Conservation (phyloP, 2,888 invertebrate genomes). For the Crioceris asparagi region DNA sequence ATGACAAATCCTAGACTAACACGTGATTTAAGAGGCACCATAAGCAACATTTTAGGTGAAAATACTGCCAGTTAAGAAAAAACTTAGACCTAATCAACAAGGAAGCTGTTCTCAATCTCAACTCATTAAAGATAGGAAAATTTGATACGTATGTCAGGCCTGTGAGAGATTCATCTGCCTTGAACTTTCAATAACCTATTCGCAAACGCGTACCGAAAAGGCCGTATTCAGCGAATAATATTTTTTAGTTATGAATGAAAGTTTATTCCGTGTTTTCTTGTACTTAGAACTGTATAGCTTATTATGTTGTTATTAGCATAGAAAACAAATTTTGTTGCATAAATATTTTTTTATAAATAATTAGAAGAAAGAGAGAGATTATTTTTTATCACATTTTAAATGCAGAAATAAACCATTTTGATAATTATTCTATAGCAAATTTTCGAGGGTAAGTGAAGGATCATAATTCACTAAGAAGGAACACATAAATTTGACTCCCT, state of each 20-base stretch:
- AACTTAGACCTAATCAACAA: slow-evolving; percentile 7
- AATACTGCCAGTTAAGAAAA: slow-evolving; percentile 2
- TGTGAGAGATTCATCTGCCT: slow-evolving; percentile 3
- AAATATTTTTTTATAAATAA: too few relatives aligned
- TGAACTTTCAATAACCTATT: neutral
- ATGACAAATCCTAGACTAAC: too few relatives aligned
- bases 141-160: slow-evolving; percentile 11
- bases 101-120: slow-evolving; percentile 7
- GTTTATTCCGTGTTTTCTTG: neutral
- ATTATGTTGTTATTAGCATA: neutral
- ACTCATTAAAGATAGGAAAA: slow-evolving; percentile 4
- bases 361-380: too few relatives aligned
- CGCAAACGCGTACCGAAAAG: neutral
- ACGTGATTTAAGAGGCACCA: too few relatives aligned
- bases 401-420: neutral
- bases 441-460: too few relatives aligned
- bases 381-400: neutral
- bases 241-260: too few relatives aligned
- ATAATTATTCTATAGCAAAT: too few relatives aligned
- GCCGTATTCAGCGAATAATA: too few relatives aligned
- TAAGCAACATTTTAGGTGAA: too few relatives aligned
- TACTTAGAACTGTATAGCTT: neutral
- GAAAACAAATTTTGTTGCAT: too few relatives aligned
- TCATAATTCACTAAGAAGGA: too few relatives aligned
- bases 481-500: neutral